Conservation (phyloP, 1,140 invertebrate species). For the Camponotus pennsylvanicus region DNA sequence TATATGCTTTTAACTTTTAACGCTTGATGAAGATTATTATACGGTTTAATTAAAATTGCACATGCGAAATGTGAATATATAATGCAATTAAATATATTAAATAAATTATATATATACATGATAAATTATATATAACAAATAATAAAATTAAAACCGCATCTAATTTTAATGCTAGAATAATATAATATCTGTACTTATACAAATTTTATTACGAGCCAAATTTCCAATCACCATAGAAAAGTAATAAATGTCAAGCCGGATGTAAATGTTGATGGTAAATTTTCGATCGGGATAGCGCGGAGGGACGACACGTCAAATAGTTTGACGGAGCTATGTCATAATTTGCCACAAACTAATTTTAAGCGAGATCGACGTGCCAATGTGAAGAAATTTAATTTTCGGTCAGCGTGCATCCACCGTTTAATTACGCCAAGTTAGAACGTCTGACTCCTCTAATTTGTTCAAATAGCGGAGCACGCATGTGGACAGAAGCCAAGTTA, state of each 20-base stretch:
- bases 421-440: slow-evolving; percentile 65
- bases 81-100: slow-evolving; percentile 24
- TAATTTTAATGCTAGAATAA: slow-evolving; percentile 22
- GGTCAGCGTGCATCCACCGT: slow-evolving; percentile 47
- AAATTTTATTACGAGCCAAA: not conserved
- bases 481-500: slow-evolving; percentile 44
- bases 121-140: slow-evolving; percentile 24
- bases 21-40: slow-evolving; percentile 1
- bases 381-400: slow-evolving; percentile 68
- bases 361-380: slow-evolving; percentile 64
- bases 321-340: slow-evolving; percentile 40
- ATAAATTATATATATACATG: slow-evolving; percentile 8
- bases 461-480: slow-evolving; percentile 56
- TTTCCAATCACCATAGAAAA: not conserved
- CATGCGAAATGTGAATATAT: not conserved
- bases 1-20: slow-evolving; percentile 30
- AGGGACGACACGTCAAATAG: not conserved
- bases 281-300: not conserved
- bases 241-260: not conserved
- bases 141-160: slow-evolving; percentile 28
- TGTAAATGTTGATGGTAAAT: slow-evolving; percentile 30
- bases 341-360: slow-evolving; percentile 38
- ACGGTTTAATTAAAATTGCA: slow-evolving; percentile 21
- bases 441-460: slow-evolving; percentile 63
- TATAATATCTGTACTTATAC: not conserved